Conservation (phyloP, 2,797 vertebrate genomes). For the Rhincodon typus region DNA sequence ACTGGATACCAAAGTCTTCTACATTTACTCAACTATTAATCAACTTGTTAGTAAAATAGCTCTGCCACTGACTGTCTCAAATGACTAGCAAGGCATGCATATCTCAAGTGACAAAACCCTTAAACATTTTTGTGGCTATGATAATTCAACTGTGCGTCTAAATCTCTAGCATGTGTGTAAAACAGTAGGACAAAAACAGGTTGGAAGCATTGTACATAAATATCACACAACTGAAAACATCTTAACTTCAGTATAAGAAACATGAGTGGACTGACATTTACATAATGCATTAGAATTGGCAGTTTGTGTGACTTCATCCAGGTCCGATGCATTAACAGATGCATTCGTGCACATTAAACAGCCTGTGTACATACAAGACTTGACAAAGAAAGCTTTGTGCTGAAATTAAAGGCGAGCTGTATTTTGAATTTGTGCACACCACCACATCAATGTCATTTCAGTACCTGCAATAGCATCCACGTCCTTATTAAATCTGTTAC, state of each 20-base stretch:
- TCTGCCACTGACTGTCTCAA: not conserved
- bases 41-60: not conserved
- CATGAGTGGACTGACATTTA: not conserved
- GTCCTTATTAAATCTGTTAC: conserved; percentile 14
- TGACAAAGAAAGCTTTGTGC: conserved; percentile 29
- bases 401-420: conserved; percentile 2
- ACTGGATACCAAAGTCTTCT: not conserved
- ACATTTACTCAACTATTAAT: not conserved
- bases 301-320: not conserved
- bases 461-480: not conserved
- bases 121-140: not conserved
- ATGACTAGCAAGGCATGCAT: not conserved
- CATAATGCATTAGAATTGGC: no score
- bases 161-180: not conserved
- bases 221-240: not conserved
- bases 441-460: not conserved
- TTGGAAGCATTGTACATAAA: not conserved
- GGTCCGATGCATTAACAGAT: not conserved
- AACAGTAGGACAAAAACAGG: not conserved
- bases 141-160: not conserved
- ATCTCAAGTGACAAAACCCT: not conserved
- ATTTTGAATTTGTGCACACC: not conserved
- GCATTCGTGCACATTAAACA: conserved; percentile 21
- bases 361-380: not conserved
- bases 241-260: conserved; percentile 17